Percentiles rank a stretch among this genome's conserved stretches.
phyloP scores from a whole-genome alignment of 1,140 invertebrate genomes.

The Zaprionus tsacasi region DNA sequence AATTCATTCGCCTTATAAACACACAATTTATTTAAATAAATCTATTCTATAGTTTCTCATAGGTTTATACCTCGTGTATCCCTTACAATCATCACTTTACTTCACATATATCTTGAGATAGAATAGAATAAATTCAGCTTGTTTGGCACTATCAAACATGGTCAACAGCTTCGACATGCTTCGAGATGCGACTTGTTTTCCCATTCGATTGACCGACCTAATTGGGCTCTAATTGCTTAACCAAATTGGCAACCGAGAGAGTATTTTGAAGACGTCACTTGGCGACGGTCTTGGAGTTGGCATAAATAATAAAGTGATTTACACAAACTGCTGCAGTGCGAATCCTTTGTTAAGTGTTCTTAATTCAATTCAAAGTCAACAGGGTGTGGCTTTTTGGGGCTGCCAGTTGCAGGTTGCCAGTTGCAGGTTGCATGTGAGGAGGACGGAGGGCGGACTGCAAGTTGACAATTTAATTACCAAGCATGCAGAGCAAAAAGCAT shows the following conservation, averaged over 20 bases:
- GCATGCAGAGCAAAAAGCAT: slow-evolving; percentile 35
- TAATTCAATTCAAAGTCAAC: slow-evolving; percentile 71
- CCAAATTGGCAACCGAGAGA: slow-evolving; percentile 4
- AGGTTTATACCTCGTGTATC: no score
- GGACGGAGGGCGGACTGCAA: slow-evolving; percentile 31
- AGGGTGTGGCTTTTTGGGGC: slow-evolving; percentile 51
- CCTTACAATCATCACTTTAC: no score
- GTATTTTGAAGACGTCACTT: neutral
- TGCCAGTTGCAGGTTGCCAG: slow-evolving; percentile 11
- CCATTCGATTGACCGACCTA: neutral
- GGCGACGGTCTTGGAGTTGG: neutral
- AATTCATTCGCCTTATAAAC: neutral
- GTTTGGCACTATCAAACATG: neutral
- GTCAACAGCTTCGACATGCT: neutral
- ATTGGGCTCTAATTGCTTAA: neutral
- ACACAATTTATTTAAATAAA: neutral
- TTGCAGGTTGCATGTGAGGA: slow-evolving; percentile 27
- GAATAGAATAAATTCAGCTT: neutral
- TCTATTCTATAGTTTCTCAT: neutral
- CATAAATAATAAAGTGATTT: slow-evolving; percentile 39
- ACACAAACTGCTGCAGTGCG: slow-evolving; percentile 11
- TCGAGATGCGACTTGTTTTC: neutral
- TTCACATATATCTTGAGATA: neutral
- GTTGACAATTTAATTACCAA: slow-evolving; percentile 76
- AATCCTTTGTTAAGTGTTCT: slow-evolving; percentile 32